phyloP scores from a whole-genome alignment of 2,113 vertebrate species.

The Mustela nigripes region DNA sequence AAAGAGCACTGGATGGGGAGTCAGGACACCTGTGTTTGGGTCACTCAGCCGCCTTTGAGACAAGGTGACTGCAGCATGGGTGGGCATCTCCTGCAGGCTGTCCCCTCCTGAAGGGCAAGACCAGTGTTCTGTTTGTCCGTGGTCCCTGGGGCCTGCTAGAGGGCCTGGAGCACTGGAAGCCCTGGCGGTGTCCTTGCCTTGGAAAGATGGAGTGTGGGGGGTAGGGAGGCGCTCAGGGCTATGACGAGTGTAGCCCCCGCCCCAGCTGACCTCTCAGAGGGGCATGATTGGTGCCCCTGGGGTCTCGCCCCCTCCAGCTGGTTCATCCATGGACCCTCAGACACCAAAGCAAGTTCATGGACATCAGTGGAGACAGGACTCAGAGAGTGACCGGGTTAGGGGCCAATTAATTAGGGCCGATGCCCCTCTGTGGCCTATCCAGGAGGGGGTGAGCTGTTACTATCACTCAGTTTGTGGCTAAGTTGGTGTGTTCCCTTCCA shows the following conservation, averaged over 20 bases:
- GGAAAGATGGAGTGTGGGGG: background rate
- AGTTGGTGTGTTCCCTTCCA: background rate
- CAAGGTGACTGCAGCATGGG: fast-evolving
- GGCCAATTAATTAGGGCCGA: fast-evolving
- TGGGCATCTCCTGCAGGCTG: background rate
- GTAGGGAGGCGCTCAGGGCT: fast-evolving
- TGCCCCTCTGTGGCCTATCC: background rate
- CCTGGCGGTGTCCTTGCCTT: background rate
- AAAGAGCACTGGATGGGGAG: background rate
- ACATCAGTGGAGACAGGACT: background rate
- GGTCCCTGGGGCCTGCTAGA: background rate
- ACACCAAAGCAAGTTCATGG: background rate
- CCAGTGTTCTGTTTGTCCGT: background rate
- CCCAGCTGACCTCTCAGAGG: background rate
- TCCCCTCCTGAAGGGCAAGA: background rate
- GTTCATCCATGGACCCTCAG: background rate
- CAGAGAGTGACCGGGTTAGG: background rate
- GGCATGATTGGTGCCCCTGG: no score
- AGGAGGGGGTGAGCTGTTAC: fast-evolving
- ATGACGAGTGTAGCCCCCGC: fast-evolving
- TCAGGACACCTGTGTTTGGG: background rate
- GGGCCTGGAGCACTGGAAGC: fast-evolving
- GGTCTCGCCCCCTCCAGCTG: background rate
- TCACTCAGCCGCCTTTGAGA: background rate
- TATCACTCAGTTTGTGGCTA: background rate